Base-by-base conservation (phyloP, 1,140 invertebrate genomes). In the Ceratina australensis region DNA sequence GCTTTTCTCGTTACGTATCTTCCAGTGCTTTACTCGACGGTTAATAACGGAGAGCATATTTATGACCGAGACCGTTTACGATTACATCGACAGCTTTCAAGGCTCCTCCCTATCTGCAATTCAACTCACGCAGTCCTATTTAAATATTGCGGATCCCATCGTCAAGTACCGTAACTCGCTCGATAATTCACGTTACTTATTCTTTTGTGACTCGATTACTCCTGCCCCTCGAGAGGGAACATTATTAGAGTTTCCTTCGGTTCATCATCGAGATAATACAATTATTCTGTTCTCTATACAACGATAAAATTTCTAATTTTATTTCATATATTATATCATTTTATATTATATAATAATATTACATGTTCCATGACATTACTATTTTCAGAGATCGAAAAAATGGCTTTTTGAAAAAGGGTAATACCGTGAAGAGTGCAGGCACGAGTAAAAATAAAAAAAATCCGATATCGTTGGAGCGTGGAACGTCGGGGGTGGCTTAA, bases 21-120 rank as follows among this genome's bases (percentile, higher is more conserved):
- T 42, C 10, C 33, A 0, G n/a, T 59, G 20, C 26, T 28, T 28
- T 26, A 16, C 8, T n/a, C 54, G 65, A 52, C 56, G 1, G 56
- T 69, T 60, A 60, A 76, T 69, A 59, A 76, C 12, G 26, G 7
- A 24, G 26, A 50, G 73, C 63, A 78, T 78, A 78, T 78, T 78
- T 72, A 78, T 72, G 64, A 67, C 22, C 61, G 22, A 24, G 61
- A 20, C 50, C 1, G 72, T 74, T 66, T 66, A 74, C 61, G 42
- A 68, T 69, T 15, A 42, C 57, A 24, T 50, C 42, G 49, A 0
- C 67, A 13, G 59, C 59, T 78, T 63, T 49, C 68, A 56, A 2
- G 52, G 15, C n/a, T 42, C 49, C 16, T 20, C 0, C 60, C 22
- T 15, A 72, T 78, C 57, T 72, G 59, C 68, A 64, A 78, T 78